Base-by-base conservation (phyloP, 2,113 vertebrate species). In the Scomber japonicus region DNA sequence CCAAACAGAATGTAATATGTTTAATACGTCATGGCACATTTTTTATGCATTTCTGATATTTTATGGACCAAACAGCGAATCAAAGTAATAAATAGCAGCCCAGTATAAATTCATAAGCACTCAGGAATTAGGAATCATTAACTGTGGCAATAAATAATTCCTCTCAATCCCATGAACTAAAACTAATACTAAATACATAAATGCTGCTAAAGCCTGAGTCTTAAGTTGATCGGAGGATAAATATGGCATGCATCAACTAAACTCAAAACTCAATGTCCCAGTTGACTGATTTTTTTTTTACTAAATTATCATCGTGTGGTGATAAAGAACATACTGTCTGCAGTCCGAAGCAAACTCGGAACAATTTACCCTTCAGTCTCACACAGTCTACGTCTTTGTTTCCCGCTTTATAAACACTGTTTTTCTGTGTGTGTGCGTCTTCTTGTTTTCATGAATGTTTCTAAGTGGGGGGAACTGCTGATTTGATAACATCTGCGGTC, bases 401-500 rank as follows among this genome's bases (percentile, higher is more conserved):
- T 24, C 1, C 24, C 24, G 2, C 24, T 24, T 24, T 24, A 24
- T 2, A 24, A 24, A 24, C 24, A 24, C 24, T 24, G 24, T 24
- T 24, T 44, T 10, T 31, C 57, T 11, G 60, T 78, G 0, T 46
- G 45, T 77, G 71, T 73, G 71, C 35, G 59, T 71, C 63, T 46
- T 80, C 62, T 65, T n/a, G 80, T 30, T 9, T 19, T 12, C 10
- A 11, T 48, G 48, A 53, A 35, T 45, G 55, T 55, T 13, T 78
- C 46, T 61, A 75, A 60, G 66, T 21, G 76, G 57, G 75, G 75
- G 78, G n/a, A 91, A 83, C 46, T 84, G 87, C 87, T 92, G 88
- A 89, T 88, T n/a, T 73, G 88, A 91, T 80, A 51, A 68, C 80
- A 81, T 89, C 88, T 82, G 76, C 8, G 60, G 46, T 77, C 59